Percentiles rank a stretch among this genome's conserved stretches.
Conservation (phyloP, 2,797 vertebrate species). For the Trichosurus vulpecula region DNA sequence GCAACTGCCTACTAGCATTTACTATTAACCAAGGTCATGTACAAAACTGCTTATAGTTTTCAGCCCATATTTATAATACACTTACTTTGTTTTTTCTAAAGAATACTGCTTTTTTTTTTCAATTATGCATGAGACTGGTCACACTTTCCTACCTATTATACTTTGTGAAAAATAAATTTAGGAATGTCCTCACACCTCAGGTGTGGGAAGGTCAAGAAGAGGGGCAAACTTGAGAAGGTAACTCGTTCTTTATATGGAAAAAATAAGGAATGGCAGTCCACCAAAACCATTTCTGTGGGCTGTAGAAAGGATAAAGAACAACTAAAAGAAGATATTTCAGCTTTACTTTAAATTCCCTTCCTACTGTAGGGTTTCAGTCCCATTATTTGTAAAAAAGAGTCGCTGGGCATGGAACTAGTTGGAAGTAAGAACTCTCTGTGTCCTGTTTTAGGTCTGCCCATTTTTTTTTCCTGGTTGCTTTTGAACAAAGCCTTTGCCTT, state of each 20-base stretch:
- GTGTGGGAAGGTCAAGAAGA: constrained; percentile 29
- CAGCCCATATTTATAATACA: constrained; percentile 19
- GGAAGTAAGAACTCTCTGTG: background rate
- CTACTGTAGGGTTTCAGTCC: background rate
- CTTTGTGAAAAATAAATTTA: constrained; percentile 30
- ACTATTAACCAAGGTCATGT: fast-evolving
- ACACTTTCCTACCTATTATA: constrained; percentile 25
- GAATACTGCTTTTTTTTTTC: constrained; percentile 21
- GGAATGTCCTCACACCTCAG: background rate
- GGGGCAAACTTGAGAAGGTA: background rate
- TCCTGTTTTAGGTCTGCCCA: background rate
- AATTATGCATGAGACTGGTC: background rate
- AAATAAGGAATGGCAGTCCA: background rate
- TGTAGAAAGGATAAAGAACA: constrained; percentile 19
- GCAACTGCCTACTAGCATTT: background rate
- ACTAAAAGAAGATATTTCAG: background rate
- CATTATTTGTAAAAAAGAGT: background rate
- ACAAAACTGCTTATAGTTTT: background rate
- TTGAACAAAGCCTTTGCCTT: constrained; percentile 40
- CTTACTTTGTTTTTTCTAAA: fast-evolving
- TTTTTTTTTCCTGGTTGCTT: background rate
- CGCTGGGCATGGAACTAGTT: background rate
- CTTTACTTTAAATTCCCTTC: background rate
- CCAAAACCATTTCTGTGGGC: constrained; percentile 27
- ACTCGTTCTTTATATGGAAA: background rate